Percentiles rank a stretch among this genome's conserved stretches.
Conservation (phyloP, 2,797 vertebrate species). For the Micrastur ruficollis region DNA sequence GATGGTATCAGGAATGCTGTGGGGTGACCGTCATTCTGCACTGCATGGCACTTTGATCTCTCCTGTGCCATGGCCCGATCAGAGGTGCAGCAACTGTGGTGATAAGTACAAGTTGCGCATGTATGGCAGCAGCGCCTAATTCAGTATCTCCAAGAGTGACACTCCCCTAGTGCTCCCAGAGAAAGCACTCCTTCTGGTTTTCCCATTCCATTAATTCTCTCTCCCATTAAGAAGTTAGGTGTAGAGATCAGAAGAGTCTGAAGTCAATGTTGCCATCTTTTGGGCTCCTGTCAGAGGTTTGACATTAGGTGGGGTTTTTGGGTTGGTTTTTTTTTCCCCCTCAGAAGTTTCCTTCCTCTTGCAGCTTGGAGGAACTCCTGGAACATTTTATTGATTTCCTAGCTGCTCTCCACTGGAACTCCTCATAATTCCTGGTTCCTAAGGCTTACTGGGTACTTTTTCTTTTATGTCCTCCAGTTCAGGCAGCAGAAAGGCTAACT, state of each 20-base stretch:
- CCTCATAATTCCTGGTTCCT: constrained; percentile 8
- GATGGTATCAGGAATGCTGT: not conserved
- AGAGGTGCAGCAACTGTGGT: not conserved
- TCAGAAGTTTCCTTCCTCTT: not conserved
- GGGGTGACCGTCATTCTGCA: not conserved
- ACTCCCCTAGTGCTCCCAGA: not conserved
- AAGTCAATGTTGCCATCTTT: not conserved
- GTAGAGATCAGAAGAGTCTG: not conserved
- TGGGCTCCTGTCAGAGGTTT: not conserved
- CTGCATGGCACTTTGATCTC: not conserved
- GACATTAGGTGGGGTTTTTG: not conserved
- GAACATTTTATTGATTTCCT: not conserved
- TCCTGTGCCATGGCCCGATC: rapidly evolving
- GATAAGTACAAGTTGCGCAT: rapidly evolving
- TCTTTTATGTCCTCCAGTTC: not conserved
- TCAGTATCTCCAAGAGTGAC: not conserved
- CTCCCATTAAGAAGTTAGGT: not conserved
- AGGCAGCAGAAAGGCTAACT: not conserved
- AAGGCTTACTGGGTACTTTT: not conserved
- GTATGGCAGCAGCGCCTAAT: not conserved
- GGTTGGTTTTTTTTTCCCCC: too few relatives aligned
- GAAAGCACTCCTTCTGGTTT: not conserved
- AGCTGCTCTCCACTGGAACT: not conserved
- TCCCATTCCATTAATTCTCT: not conserved
- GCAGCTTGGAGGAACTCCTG: not conserved